Evolutionary conservation across 2,797 vertebrate genomes (phyloP), one percentile per base, ranked within the genome.

Genomic region (Lates japonicus): DNA sequence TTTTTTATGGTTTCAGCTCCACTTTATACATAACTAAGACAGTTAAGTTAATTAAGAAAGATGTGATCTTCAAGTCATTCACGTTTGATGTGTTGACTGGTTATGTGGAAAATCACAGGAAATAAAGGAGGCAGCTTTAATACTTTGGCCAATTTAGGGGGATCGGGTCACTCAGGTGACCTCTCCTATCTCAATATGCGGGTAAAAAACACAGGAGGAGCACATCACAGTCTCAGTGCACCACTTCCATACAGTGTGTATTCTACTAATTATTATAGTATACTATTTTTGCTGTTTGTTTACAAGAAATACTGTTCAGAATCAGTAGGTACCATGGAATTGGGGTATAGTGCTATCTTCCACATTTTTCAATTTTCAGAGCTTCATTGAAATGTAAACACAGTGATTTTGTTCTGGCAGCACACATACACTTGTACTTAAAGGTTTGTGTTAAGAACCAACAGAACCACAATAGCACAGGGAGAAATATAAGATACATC

Each of bases 161-260:
- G 54, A 62, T 29, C 11, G 6, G 52, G 12, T 41, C 41, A 41
- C 37, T 4, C 37, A 37, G 37, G 37, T 5, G 9, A 59, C 60
- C 7, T 29, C 22, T n/a, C n/a, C 29, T 7, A 33, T 69, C 64
- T 22, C 66, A 54, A 61, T 49, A 65, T 67, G 49, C 72, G 17
- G 35, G 22, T 4, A 35, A 48, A 60, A 64, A 61, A 37, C 20
- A 29, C 48, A 52, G 17, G 48, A 19, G 11, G 35, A 60, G 44
- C 33, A 13, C 4, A 1, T 17, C 70, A 54, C 31, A n/a, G 35
- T 48, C 17, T 64, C 25, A 25, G 22, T 54, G 64, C 29, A 12
- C 52, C 12, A 31, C 13, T 41, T 42, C 25, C 46, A 61, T 17
- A 48, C 25, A 49, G 5, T n/a, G 5, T 46, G 22, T 10, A n/a